Evolutionary conservation across 2,113 vertebrate species (phyloP), one percentile per base, ranked within the genome.

Genomic region (Furnarius figulus): DNA sequence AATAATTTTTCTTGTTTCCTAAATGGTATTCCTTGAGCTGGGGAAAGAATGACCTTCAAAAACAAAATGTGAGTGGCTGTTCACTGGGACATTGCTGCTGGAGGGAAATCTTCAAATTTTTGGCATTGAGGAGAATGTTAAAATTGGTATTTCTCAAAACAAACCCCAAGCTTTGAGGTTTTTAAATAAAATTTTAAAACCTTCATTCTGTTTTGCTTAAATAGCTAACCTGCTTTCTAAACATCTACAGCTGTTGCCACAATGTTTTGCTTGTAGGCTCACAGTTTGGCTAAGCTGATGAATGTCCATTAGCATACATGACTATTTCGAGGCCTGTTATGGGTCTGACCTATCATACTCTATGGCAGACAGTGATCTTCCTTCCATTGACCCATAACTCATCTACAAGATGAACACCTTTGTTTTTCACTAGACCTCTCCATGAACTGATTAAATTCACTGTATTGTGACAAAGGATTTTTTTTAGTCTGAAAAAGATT

Each of bases 21-120:
- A 4, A 33, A 13, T 62, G 33, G n/a, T 10, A 0, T 44, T 77
- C 2, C 3, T 56, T 27, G 15, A 55, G 7, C 0, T 58, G 18
- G 4, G 10, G 19, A 4, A 68, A 28, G 8, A 83, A 71, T 67
- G 4, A 1, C 7, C 28, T 85, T 19, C 20, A 37, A 47, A 67
- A 59, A 78, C 5, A 2, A 82, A 59, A 47, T 23, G 12, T 4
- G 19, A 63, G 5, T 13, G 12, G 1, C 3, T 80, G 2, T n/a
- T 10, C 22, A 15, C 14, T 42, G 1, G 1, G 78, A 58, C 5
- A 40, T 6, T 67, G 8, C 11, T 70, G 14, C 8, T 49, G 20
- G 19, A 77, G 66, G 28, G 56, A 89, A 93, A 71, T 2, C 9
- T 65, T 25, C 3, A 23, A 5, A 8, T 30, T 31, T 49, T 52